Conservation (phyloP, 2,113 vertebrate species). For the Lophochroa leadbeateri region DNA sequence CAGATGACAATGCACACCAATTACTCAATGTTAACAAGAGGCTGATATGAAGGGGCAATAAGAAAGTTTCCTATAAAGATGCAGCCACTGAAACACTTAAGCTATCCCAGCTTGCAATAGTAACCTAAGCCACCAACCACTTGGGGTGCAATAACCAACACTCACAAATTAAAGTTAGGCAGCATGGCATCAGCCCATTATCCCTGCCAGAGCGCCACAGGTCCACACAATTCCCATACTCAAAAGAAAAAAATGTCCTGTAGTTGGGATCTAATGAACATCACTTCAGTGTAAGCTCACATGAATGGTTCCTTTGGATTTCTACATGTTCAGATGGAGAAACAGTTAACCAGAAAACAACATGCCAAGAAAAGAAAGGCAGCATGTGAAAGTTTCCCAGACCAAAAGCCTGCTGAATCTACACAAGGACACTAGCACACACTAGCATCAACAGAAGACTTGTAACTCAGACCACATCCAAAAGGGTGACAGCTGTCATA, state of each 20-base stretch:
- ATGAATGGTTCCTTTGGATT: background rate
- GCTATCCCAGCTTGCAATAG: background rate
- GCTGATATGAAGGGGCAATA: background rate
- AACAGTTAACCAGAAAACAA: background rate
- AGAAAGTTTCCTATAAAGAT: background rate
- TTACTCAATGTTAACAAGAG: background rate
- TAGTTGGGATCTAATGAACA: background rate
- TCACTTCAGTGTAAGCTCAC: background rate
- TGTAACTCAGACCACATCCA: background rate
- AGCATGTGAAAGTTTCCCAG: background rate
- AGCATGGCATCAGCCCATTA: fast-evolving
- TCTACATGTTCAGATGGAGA: background rate
- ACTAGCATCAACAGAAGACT: background rate
- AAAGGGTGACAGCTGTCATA: background rate
- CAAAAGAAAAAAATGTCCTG: background rate
- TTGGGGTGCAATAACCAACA: background rate
- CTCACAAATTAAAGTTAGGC: background rate
- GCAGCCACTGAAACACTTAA: background rate
- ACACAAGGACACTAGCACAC: background rate
- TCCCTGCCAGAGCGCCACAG: background rate
- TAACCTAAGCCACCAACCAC: background rate
- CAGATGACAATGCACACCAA: fast-evolving
- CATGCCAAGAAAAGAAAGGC: background rate
- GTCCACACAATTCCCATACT: background rate
- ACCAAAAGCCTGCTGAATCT: background rate